Conservation (phyloP, 2,113 vertebrate genomes). For the Microcebus murinus region DNA sequence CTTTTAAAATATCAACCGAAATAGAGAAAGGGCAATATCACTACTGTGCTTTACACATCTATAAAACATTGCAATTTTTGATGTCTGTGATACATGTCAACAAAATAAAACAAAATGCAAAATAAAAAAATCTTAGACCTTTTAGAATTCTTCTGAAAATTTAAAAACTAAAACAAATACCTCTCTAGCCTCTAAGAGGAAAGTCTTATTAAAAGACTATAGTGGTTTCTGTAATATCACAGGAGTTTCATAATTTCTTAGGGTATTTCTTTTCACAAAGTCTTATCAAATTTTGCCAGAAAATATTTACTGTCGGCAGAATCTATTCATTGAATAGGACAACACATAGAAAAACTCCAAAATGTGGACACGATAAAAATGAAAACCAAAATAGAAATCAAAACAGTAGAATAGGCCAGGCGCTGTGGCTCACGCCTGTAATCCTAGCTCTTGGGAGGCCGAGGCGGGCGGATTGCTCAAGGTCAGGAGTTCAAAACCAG, state of each 20-base stretch:
- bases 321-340: not conserved
- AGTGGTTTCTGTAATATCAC: not conserved
- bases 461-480: too few species aligned
- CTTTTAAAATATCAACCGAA: constrained; percentile 15
- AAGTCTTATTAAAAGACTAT: not conserved
- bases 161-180: not conserved
- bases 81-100: not conserved
- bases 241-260: not conserved
- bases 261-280: not conserved
- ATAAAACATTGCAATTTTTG: not conserved
- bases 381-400: not conserved
- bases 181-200: not conserved
- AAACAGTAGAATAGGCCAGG: not conserved
- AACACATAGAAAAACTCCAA: not conserved
- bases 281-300: not conserved
- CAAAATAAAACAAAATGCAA: constrained; percentile 46
- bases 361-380: not conserved
- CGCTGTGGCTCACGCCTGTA: too few species aligned
- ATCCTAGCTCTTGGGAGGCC: too few species aligned
- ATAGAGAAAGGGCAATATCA: not conserved
- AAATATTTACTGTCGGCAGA: constrained; percentile 10
- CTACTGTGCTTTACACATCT: not conserved
- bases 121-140: not conserved
- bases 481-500: too few species aligned
- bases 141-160: not conserved